Conservation (phyloP, 1,140 invertebrate genomes). For the Drosophila saltans region DNA sequence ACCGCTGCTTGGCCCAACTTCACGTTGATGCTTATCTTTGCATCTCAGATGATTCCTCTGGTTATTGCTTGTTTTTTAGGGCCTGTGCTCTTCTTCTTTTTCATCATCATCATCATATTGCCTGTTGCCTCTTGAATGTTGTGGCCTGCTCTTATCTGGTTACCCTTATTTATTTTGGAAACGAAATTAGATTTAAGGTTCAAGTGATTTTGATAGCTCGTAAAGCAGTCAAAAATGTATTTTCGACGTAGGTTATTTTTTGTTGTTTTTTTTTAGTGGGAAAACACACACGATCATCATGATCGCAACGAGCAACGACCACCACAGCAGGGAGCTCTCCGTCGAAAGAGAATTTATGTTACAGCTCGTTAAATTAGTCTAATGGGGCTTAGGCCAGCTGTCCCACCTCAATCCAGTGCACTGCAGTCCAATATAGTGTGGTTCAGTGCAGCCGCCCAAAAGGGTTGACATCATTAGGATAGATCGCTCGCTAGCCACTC, state of each 20-base stretch:
- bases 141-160: slow-evolving; percentile 59
- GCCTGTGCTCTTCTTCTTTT: neutral
- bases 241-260: slow-evolving; percentile 14
- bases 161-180: slow-evolving; percentile 72
- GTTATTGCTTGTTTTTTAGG: slow-evolving; percentile 17
- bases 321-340: slow-evolving; percentile 69
- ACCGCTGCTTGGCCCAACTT: neutral
- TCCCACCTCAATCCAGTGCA: slow-evolving; percentile 23
- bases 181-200: slow-evolving; percentile 77
- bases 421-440: slow-evolving; percentile 8
- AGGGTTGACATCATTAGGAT: slow-evolving; percentile 60
- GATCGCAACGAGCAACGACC: slow-evolving; percentile 35
- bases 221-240: slow-evolving; percentile 75
- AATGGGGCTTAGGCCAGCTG: slow-evolving; percentile 62
- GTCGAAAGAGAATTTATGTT: slow-evolving; percentile 72
- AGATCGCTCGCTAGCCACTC: slow-evolving; percentile 29
- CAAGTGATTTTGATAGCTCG: slow-evolving; percentile 80
- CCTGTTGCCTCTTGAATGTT: slow-evolving; percentile 10
- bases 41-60: slow-evolving; percentile 19
- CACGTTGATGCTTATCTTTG: slow-evolving; percentile 18
- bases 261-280: slow-evolving; percentile 44
- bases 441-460: slow-evolving; percentile 16
- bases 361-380: slow-evolving; percentile 79
- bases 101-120: neutral
- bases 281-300: slow-evolving; percentile 48